Conservation (phyloP, 2,888 invertebrate species). For the Masnerella sp. region DNA sequence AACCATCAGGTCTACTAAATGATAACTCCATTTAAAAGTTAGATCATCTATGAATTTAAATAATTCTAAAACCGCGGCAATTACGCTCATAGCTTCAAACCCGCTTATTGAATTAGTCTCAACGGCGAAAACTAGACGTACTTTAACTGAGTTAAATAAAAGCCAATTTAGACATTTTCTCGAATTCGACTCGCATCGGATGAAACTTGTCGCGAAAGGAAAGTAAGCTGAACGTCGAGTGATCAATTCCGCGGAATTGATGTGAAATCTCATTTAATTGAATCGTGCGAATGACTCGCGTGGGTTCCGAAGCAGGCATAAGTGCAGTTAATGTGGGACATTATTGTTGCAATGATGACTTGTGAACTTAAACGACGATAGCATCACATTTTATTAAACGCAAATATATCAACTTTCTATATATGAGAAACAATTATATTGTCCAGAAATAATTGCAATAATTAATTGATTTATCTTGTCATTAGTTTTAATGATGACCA, state of each 20-base stretch:
- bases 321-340: conserved; percentile 46
- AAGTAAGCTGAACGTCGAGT: conserved; percentile 18
- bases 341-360: conserved; percentile 51
- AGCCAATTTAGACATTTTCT: conserved; percentile 6
- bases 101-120: background rate
- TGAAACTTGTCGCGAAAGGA: conserved; percentile 22
- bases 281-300: conserved; percentile 49
- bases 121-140: background rate
- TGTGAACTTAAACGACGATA: conserved; percentile 38
- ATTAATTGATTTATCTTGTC: conserved; percentile 1
- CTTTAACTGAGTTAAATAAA: background rate
- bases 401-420: conserved; percentile 26
- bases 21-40: background rate
- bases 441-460: conserved; percentile 1
- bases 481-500: background rate
- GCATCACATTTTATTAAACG: conserved; percentile 15
- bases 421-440: conserved; percentile 25
- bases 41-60: background rate
- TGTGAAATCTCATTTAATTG: conserved; percentile 46
- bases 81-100: too few relatives aligned
- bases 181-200: conserved; percentile 15
- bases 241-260: conserved; percentile 31
- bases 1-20: background rate
- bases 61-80: background rate
- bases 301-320: conserved; percentile 40